Percentiles rank a stretch among this genome's conserved stretches.
Evolutionary conservation across 2,113 vertebrate species (phyloP).

Genomic region (Cyrtonyx montezumae): DNA sequence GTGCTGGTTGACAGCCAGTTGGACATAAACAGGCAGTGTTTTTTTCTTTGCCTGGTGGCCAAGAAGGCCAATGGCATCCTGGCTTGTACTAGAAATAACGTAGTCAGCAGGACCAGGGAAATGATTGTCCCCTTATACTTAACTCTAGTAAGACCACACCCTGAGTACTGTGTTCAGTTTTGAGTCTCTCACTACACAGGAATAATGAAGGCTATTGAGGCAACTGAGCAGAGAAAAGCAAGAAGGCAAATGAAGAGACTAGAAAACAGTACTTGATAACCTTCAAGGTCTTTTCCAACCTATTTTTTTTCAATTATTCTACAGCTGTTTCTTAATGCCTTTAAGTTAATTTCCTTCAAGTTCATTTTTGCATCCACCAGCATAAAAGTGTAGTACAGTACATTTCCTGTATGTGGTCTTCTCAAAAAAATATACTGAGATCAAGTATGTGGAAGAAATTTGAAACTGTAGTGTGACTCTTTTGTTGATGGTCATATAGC

Average conservation of each 20-base stretch:
- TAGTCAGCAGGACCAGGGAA: neutral
- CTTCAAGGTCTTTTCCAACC: neutral
- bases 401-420: neutral
- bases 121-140: neutral
- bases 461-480: neutral
- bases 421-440: neutral
- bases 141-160: neutral
- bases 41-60: neutral
- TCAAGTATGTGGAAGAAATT: neutral
- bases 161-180: neutral
- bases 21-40: neutral
- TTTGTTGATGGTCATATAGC: neutral
- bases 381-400: neutral
- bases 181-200: neutral
- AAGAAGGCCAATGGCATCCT: neutral
- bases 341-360: neutral
- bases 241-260: neutral
- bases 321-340: neutral
- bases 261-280: neutral
- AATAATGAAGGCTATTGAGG: neutral
- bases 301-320: neutral
- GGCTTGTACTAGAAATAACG: neutral
- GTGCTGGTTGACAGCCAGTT: neutral
- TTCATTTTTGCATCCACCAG: neutral
- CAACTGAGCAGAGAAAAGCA: neutral